Evolutionary conservation across 1,140 invertebrate species (phyloP).

Genomic region (Drosophila elegans): DNA sequence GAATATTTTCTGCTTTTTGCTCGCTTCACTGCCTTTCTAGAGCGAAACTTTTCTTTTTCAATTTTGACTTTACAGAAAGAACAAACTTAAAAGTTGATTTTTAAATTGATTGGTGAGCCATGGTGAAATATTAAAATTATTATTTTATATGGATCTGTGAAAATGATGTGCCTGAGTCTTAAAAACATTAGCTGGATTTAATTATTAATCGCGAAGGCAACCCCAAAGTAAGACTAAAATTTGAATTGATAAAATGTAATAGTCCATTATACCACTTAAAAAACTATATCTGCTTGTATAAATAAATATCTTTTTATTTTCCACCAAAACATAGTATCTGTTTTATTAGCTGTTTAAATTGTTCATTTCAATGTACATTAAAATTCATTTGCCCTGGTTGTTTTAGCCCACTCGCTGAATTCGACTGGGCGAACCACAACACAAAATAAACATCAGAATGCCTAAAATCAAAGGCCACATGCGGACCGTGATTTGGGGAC

Average conservation of each 20-base stretch:
- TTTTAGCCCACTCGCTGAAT: not conserved
- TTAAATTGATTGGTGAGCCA: not conserved
- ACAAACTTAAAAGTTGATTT: conserved; percentile 11
- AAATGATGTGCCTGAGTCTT: too few species aligned
- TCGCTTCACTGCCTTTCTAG: conserved; percentile 27
- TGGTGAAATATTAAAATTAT: not conserved
- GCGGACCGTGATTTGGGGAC: conserved; percentile 1
- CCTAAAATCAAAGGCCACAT: conserved; percentile 59
- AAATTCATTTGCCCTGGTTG: not conserved
- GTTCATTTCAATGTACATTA: conserved; percentile 50
- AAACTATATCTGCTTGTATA: too few species aligned
- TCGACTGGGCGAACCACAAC: conserved; percentile 41
- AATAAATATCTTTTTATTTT: too few species aligned
- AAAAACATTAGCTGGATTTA: too few species aligned
- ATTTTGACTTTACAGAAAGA: conserved; percentile 8
- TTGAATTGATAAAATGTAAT: too few species aligned
- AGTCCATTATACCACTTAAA: too few species aligned
- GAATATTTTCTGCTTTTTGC: conserved; percentile 72
- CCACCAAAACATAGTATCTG: too few species aligned
- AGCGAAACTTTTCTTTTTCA: conserved; percentile 40
- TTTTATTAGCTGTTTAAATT: not conserved
- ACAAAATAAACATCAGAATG: conserved; percentile 65
- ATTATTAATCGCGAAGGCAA: too few species aligned
- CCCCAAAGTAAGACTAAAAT: too few species aligned
- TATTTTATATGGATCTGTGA: too few species aligned